Conservation (phyloP, 2,888 invertebrate species). For the Nowickia ferox region DNA sequence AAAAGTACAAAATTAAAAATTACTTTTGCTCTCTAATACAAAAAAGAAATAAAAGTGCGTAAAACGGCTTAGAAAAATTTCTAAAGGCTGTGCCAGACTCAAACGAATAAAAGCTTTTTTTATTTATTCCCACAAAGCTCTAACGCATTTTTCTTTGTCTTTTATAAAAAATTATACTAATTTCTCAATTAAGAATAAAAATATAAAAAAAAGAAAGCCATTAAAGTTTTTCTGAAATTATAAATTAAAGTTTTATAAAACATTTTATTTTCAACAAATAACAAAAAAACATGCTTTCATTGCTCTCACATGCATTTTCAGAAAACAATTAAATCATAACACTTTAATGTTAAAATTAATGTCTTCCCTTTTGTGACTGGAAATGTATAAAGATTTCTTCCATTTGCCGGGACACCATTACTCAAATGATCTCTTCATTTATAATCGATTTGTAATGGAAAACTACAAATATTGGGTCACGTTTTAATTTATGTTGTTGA, state of each 20-base stretch:
- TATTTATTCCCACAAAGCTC: slow-evolving; percentile 13
- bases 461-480: slow-evolving; percentile 30
- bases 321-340: slow-evolving; percentile 50
- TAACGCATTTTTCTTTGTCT: slow-evolving; percentile 32
- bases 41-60: slow-evolving; percentile 28
- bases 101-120: slow-evolving; percentile 14
- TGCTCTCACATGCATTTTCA: background rate
- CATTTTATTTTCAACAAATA: slow-evolving; percentile 13
- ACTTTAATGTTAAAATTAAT: slow-evolving; percentile 42
- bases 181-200: background rate
- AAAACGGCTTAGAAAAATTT: background rate
- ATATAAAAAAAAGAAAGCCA: background rate
- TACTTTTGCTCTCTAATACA: background rate
- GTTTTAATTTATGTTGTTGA: slow-evolving; percentile 50
- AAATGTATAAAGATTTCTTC: slow-evolving; percentile 1
- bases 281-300: background rate
- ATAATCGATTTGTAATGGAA: background rate
- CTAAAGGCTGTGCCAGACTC: slow-evolving; percentile 12
- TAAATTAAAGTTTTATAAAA: slow-evolving; percentile 39
- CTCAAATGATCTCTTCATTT: slow-evolving; percentile 15
- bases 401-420: slow-evolving; percentile 16
- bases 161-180: slow-evolving; percentile 9
- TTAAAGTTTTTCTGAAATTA: slow-evolving; percentile 19
- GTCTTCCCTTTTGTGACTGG: background rate
- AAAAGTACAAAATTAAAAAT: slow-evolving; percentile 21